These are phyloP conservation scores for Nycticryphes semicollaris DNA, from an alignment of 2,113 vertebrate genomes.

Conservation along the genomic window DNA sequence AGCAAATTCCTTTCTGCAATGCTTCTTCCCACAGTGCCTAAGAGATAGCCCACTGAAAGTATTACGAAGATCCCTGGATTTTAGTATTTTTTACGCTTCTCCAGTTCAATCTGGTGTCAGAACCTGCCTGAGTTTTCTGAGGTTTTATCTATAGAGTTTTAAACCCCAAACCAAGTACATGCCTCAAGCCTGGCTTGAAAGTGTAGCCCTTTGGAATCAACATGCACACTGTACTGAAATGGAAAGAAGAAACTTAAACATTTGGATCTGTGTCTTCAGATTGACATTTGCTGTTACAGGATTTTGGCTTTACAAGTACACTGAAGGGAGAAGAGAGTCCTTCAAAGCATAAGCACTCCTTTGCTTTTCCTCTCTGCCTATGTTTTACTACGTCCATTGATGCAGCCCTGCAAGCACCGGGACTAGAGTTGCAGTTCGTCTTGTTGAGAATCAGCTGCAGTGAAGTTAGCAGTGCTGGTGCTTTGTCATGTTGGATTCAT, in stretches of 20 bases:
- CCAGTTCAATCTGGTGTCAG: not conserved
- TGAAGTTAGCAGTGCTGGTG: not conserved
- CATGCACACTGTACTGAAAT: fast-evolving
- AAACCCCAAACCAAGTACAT: not conserved
- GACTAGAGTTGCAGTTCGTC: not conserved
- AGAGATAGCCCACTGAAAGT: not conserved
- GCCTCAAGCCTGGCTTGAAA: not conserved
- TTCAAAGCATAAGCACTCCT: not conserved
- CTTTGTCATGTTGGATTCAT: not conserved
- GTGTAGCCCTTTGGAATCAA: not conserved
- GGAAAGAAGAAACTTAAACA: not conserved
- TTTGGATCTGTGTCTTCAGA: not conserved
- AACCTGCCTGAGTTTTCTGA: not conserved
- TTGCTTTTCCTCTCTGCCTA: not conserved
- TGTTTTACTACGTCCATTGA: not conserved
- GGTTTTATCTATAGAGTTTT: not conserved
- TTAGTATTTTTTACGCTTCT: not conserved
- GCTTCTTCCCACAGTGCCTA: not conserved
- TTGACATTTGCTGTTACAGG: not conserved
- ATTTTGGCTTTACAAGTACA: not conserved
- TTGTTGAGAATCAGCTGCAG: not conserved
- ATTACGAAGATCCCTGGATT: not conserved
- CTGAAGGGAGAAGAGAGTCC: not conserved
- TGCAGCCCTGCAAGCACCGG: not conserved
- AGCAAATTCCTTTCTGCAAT: not conserved